Conservation (phyloP, 2,888 invertebrate species). For the Creontiades dilutus region DNA sequence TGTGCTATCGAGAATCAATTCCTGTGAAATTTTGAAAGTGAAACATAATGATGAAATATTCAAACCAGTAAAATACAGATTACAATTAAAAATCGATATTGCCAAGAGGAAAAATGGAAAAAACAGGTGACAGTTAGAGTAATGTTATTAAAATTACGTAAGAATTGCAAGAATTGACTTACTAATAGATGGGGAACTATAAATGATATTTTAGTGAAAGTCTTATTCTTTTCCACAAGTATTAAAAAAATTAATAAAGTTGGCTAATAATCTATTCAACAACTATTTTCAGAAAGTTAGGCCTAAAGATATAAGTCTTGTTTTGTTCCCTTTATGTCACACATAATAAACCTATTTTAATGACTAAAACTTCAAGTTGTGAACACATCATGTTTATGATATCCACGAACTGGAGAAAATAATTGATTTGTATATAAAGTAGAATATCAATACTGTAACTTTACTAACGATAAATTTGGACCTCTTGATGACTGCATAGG, state of each 20-base stretch:
- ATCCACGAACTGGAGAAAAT: not conserved
- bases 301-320: conserved; percentile 63
- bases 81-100: not conserved
- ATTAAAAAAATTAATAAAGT: not conserved
- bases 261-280: not conserved
- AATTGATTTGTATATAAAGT: not conserved
- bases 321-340: conserved; percentile 61
- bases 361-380: not conserved
- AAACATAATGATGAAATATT: not conserved
- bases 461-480: not conserved
- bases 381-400: not conserved
- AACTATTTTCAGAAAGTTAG: conserved; percentile 56
- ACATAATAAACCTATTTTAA: conserved; percentile 16
- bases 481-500: not conserved
- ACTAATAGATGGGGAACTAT: not conserved
- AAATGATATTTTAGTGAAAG: not conserved
- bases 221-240: not conserved
- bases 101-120: not conserved
- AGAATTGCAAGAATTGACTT: not conserved
- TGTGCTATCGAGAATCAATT: not conserved
- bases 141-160: not conserved
- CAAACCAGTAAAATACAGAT: not conserved
- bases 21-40: not conserved
- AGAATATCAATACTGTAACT: not conserved
- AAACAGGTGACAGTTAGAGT: too few species aligned